phyloP scores from a whole-genome alignment of 2,888 invertebrate genomes.

The Agrilus biguttatus region DNA sequence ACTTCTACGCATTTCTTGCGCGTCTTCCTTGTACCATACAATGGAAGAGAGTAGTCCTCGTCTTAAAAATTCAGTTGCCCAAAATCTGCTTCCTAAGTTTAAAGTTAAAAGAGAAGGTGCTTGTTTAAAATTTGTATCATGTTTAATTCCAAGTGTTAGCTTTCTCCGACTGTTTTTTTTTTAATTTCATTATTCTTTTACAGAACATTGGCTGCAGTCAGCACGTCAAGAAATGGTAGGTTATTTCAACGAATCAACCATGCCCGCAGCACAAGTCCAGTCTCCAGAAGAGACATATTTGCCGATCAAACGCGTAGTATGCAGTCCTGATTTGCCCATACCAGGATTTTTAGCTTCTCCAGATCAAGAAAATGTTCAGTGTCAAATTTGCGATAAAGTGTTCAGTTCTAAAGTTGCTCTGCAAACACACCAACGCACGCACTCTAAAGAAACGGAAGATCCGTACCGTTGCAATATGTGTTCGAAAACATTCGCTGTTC shows the following conservation, averaged over 20 bases:
- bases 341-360: slow-evolving; percentile 20
- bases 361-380: slow-evolving; percentile 20
- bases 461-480: slow-evolving; percentile 83
- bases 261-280: slow-evolving; percentile 27
- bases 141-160: background rate
- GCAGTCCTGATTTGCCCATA: slow-evolving; percentile 43
- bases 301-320: slow-evolving; percentile 39
- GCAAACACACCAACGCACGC: slow-evolving; percentile 24
- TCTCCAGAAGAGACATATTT: slow-evolving; percentile 21
- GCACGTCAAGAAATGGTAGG: slow-evolving; percentile 34
- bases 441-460: slow-evolving; percentile 37
- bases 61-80: slow-evolving; percentile 18
- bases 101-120: slow-evolving; percentile 19
- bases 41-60: slow-evolving; percentile 4
- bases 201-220: slow-evolving; percentile 30
- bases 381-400: slow-evolving; percentile 30
- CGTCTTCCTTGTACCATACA: slow-evolving; percentile 2
- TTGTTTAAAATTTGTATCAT: slow-evolving; percentile 6
- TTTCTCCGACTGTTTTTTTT: slow-evolving; percentile 1
- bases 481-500: slow-evolving; percentile 81
- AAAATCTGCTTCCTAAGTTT: slow-evolving; percentile 22
- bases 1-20: slow-evolving; percentile 13
- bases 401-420: slow-evolving; percentile 25
- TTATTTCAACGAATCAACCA: slow-evolving; percentile 31
- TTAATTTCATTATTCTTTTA: slow-evolving; percentile 24